Percentiles rank a stretch among this genome's conserved stretches.
phyloP scores from a whole-genome alignment of 2,797 vertebrate genomes.

The Glyptemys insculpta region DNA sequence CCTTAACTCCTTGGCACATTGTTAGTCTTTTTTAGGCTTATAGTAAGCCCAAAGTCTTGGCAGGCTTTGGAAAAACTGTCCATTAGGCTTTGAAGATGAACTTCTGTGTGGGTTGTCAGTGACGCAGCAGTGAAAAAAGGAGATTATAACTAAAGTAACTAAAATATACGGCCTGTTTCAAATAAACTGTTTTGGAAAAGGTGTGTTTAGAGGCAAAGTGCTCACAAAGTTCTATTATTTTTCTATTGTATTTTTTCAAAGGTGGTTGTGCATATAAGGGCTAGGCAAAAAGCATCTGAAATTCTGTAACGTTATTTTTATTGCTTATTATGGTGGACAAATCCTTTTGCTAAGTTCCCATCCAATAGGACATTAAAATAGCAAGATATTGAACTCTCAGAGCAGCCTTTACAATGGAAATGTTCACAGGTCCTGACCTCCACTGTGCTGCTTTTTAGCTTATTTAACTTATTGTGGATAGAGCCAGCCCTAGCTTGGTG shows the following conservation, averaged over 20 bases:
- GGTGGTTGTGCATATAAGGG: not conserved
- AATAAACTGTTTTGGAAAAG: not conserved
- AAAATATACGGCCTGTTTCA: not conserved
- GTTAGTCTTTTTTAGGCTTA: too few relatives aligned
- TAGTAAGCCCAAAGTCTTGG: too few relatives aligned
- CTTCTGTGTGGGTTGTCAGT: too few relatives aligned
- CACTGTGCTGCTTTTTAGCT: not conserved
- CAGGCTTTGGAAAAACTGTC: too few relatives aligned
- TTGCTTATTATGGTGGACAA: not conserved
- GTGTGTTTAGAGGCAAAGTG: not conserved
- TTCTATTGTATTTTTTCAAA: not conserved
- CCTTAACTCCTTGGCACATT: too few relatives aligned
- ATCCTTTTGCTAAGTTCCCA: not conserved
- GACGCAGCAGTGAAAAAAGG: too few relatives aligned
- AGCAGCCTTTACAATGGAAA: not conserved
- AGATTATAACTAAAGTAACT: not conserved
- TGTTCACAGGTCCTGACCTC: not conserved
- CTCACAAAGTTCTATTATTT: not conserved
- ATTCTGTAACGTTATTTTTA: not conserved
- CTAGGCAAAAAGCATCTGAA: not conserved
- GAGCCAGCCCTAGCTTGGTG: not conserved
- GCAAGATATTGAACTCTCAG: not conserved
- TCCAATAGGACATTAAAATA: not conserved
- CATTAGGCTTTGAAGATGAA: too few relatives aligned
- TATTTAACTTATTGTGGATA: not conserved